Percentiles rank a stretch among this genome's conserved stretches.
These are phyloP conservation scores for Megalurothrips usitatus DNA, from an alignment of 2,888 invertebrate species.

Conservation along the genomic window DNA sequence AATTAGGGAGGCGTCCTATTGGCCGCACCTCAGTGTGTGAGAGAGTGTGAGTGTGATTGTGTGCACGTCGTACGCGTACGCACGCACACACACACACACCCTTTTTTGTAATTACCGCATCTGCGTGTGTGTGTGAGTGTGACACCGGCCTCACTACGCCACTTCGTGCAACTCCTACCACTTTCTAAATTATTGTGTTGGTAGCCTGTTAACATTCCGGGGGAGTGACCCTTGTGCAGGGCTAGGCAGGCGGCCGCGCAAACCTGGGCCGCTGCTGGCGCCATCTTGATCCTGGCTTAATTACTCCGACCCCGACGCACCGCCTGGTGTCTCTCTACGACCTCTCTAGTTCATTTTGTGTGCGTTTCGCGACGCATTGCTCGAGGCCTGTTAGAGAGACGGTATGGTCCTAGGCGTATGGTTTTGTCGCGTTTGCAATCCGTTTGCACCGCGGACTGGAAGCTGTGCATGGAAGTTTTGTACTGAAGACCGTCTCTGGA, in stretches of 20 bases:
- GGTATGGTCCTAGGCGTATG: too few relatives aligned
- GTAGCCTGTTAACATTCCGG: slow-evolving; percentile 7
- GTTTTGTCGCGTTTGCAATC: too few relatives aligned
- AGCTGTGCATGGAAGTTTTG: too few relatives aligned
- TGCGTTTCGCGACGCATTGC: too few relatives aligned
- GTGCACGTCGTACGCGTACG: background rate
- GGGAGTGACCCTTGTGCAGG: background rate
- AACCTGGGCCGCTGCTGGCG: background rate
- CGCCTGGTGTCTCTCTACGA: background rate
- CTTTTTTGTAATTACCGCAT: background rate
- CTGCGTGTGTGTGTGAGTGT: slow-evolving; percentile 13
- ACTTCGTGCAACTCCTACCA: background rate
- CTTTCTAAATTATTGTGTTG: slow-evolving; percentile 23
- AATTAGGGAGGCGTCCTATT: slow-evolving; percentile 2
- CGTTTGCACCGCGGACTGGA: too few relatives aligned
- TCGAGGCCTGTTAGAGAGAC: too few relatives aligned
- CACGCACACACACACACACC: background rate
- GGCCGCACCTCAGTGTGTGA: background rate
- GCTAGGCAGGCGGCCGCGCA: too few relatives aligned
- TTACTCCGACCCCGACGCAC: background rate
- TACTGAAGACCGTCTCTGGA: too few relatives aligned
- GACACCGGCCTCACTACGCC: background rate
- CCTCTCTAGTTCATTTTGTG: too few relatives aligned
- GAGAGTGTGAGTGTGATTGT: too few relatives aligned
- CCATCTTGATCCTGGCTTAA: background rate